Evolutionary conservation across 2,113 vertebrate species (phyloP).

Genomic region (Corapipo altera): DNA sequence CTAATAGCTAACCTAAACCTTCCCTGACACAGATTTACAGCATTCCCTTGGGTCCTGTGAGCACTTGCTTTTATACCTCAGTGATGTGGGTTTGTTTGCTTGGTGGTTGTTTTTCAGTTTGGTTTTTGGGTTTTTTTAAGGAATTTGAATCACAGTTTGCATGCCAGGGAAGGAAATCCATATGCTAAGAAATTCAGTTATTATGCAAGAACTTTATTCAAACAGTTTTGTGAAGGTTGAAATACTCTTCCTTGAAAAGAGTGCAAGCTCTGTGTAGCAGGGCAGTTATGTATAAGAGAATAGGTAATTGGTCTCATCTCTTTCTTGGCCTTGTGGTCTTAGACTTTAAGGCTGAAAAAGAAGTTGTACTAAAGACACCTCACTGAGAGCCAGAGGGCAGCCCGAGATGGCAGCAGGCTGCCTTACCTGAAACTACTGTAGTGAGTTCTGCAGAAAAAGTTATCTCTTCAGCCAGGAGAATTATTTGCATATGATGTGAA

Average conservation of each 20-base stretch:
- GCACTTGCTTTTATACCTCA: not conserved
- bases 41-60: not conserved
- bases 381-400: not conserved
- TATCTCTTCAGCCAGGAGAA: not conserved
- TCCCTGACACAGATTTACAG: not conserved
- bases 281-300: accelerated
- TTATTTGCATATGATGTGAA: not conserved
- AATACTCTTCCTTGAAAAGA: not conserved
- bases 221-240: not conserved
- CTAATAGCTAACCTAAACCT: not conserved
- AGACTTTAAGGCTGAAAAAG: not conserved
- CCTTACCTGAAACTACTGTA: not conserved
- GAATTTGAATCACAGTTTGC: not conserved
- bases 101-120: not conserved
- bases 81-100: not conserved
- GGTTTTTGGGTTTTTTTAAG: not conserved
- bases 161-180: not conserved
- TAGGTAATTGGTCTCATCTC: accelerated
- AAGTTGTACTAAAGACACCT: not conserved
- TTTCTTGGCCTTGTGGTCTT: not conserved
- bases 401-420: not conserved
- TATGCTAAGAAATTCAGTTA: not conserved
- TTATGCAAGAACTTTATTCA: not conserved
- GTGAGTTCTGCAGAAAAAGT: not conserved
- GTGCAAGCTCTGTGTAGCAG: not conserved